A percentile compares a stretch with the other conserved stretches of the same genome.
These are phyloP conservation scores for Noctilio leporinus DNA, from an alignment of 2,113 vertebrate species.

Conservation along the genomic window DNA sequence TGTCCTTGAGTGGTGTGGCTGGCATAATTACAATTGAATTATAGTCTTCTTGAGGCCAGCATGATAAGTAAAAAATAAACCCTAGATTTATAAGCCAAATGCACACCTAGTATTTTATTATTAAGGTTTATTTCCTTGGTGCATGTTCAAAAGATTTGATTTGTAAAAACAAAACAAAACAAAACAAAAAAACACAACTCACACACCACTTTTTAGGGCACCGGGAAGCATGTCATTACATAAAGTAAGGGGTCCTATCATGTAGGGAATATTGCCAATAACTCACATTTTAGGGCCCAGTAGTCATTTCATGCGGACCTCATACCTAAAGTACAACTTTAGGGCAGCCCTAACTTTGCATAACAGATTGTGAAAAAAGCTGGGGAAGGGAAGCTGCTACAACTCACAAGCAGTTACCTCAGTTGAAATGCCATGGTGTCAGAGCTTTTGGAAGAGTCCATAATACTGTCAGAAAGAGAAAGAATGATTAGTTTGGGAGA, in stretches of 20 bases:
- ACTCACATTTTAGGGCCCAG: neutral
- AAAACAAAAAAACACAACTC: neutral
- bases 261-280: neutral
- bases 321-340: neutral
- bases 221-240: neutral
- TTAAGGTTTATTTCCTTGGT: neutral
- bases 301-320: neutral
- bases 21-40: neutral
- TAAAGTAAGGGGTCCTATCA: neutral
- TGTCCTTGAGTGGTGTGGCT: neutral
- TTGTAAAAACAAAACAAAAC: neutral
- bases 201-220: neutral
- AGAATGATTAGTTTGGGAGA: neutral
- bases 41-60: neutral
- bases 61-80: neutral
- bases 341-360: neutral
- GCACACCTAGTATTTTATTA: neutral
- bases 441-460: neutral
- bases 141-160: neutral
- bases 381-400: neutral
- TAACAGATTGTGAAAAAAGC: neutral
- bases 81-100: neutral
- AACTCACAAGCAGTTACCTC: neutral
- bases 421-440: neutral
- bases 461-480: neutral